Base-by-base conservation (phyloP, 2,113 vertebrate species). In the Alligator sinensis region DNA sequence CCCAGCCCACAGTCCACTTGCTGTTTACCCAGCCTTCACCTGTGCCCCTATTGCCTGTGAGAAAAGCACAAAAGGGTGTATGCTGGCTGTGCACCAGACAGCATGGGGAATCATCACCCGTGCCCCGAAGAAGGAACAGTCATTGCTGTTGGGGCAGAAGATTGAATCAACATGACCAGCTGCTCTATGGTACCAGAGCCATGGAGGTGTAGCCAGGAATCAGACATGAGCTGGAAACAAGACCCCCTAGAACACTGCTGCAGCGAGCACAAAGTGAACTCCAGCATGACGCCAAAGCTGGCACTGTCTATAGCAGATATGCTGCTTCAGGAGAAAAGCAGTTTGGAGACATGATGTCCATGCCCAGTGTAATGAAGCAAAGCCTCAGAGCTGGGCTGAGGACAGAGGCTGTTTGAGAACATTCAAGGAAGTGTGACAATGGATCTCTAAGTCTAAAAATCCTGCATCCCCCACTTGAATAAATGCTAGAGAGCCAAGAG, bases 311-410 rank as follows among this genome's bases (percentile, higher is more conserved):
- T 25, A 14, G 25, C 18, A 34, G 61, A 22, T 58, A 4, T n/a
- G 58, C 5, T 62, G 47, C 34, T 61, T 60, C 75, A 64, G 77
- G 30, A 47, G 30, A 57, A 15, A 47, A 25, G 38, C 2, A 28
- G 21, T 3, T 18, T 55, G 57, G 57, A 79, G 47, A 22, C 25
- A 0, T 0, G 61, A 16, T 70, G 72, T 47, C 14, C 24, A 0
- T 63, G 38, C 18, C 27, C 75, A 66, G 22, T 66, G 80, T 6
- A 9, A 11, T 28, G 55, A 24, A 76, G 60, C 57, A 70, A 63
- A 82, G 55, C 28, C 75, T 57, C 3, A 64, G 19, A 11, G 4
- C 4, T 12, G 38, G 18, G 3, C 30, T 77, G 34, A 25, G 24
- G 22, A 72, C 28, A 47, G 57, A 72, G 6, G 12, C 54, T 38